Conservation (phyloP, 1,140 invertebrate genomes). For the Steinernema feltiae region DNA sequence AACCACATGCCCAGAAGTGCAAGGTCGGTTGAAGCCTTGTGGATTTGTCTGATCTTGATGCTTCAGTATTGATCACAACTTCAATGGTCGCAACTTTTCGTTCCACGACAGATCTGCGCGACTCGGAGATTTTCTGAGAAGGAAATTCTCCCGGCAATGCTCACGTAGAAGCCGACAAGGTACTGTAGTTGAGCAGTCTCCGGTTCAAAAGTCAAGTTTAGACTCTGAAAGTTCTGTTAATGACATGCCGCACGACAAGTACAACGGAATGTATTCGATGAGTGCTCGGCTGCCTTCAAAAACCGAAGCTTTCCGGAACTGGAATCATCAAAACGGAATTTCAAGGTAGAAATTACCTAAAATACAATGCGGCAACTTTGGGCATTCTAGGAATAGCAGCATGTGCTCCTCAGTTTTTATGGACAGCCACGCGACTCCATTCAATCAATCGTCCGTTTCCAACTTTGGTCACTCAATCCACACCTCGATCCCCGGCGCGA, state of each 20-base stretch:
- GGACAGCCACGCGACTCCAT: neutral
- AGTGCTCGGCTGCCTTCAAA: neutral
- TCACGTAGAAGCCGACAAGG: neutral
- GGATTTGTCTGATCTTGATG: neutral
- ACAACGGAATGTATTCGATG: neutral
- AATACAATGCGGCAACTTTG: neutral
- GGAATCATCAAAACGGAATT: neutral
- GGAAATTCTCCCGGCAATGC: neutral
- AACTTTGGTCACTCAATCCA: neutral
- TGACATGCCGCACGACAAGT: neutral
- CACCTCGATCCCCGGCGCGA: neutral
- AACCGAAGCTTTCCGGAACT: neutral
- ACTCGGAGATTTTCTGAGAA: neutral
- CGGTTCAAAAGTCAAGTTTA: neutral
- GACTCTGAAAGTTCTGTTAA: neutral
- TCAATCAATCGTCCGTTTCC: neutral
- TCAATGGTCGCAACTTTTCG: neutral
- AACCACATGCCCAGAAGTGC: neutral
- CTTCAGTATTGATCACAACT: neutral
- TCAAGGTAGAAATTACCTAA: neutral
- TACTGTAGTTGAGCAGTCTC: neutral
- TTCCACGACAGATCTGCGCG: neutral
- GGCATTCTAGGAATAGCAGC: neutral
- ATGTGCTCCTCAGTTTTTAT: conserved; percentile 5
- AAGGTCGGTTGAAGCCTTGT: neutral